These are phyloP conservation scores for Gymnorhina tibicen DNA, from an alignment of 2,113 vertebrate species.

Conservation along the genomic window DNA sequence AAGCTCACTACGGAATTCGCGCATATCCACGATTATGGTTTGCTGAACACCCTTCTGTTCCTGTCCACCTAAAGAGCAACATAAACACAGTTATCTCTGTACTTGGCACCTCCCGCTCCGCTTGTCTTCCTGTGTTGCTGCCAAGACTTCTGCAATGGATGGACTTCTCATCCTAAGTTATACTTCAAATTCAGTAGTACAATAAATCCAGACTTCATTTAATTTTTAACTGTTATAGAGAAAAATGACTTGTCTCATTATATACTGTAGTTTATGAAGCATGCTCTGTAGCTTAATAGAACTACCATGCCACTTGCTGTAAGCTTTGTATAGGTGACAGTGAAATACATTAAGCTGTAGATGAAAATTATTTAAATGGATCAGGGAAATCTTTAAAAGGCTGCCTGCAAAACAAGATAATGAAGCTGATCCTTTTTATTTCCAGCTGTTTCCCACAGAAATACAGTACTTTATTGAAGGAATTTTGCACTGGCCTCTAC, in stretches of 20 bases:
- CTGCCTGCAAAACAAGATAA: neutral
- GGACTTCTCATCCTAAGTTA: neutral
- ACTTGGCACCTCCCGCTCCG: neutral
- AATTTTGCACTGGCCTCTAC: neutral
- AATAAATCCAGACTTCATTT: neutral
- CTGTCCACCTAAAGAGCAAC: conserved; percentile 82
- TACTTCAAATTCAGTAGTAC: neutral
- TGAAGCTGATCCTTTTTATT: neutral
- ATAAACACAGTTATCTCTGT: neutral
- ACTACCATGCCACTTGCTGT: neutral
- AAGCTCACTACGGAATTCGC: conserved; percentile 95
- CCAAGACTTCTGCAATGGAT: neutral
- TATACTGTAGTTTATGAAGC: neutral
- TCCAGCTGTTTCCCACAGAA: neutral
- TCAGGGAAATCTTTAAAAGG: neutral
- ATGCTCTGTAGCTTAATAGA: neutral
- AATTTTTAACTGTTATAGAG: neutral
- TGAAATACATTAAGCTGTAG: neutral
- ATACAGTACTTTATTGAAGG: neutral
- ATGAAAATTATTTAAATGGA: neutral
- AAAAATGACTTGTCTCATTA: neutral
- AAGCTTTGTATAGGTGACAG: neutral
- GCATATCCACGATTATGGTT: conserved; percentile 90
- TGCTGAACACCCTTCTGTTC: conserved; percentile 76
- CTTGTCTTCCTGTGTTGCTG: neutral